A percentile compares a stretch with the other conserved stretches of the same genome.
These are phyloP conservation scores for Tipula helvola DNA, from an alignment of 2,888 invertebrate species.

Conservation along the genomic window DNA sequence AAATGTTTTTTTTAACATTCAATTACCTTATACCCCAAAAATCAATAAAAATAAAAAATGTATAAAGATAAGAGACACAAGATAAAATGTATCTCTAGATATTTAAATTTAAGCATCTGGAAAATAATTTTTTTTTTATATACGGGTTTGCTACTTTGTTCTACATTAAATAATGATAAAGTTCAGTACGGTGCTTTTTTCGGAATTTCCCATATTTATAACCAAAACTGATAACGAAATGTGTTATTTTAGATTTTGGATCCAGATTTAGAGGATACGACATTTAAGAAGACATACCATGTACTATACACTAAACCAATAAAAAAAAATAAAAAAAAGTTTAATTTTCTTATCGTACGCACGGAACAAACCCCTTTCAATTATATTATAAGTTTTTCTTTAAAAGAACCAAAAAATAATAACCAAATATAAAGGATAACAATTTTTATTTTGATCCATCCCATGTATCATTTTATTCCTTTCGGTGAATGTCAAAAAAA, in stretches of 20 bases:
- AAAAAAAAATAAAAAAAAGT: background rate
- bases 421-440: background rate
- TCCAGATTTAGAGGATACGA: background rate
- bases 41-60: background rate
- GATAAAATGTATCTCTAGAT: background rate
- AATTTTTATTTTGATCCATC: background rate
- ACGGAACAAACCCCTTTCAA: background rate
- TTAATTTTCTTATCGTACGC: background rate
- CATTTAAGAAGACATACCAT: background rate
- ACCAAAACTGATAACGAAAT: background rate
- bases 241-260: background rate
- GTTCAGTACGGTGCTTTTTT: background rate
- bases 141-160: background rate
- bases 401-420: background rate
- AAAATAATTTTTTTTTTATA: background rate
- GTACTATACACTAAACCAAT: background rate
- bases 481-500: background rate
- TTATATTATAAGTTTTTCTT: background rate
- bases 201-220: background rate
- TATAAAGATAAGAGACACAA: background rate
- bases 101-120: constrained; percentile 4
- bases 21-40: background rate
- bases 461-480: background rate
- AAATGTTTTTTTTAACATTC: background rate
- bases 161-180: background rate